Conservation (phyloP, 1,140 invertebrate species). For the Drosophila nigromelanica region DNA sequence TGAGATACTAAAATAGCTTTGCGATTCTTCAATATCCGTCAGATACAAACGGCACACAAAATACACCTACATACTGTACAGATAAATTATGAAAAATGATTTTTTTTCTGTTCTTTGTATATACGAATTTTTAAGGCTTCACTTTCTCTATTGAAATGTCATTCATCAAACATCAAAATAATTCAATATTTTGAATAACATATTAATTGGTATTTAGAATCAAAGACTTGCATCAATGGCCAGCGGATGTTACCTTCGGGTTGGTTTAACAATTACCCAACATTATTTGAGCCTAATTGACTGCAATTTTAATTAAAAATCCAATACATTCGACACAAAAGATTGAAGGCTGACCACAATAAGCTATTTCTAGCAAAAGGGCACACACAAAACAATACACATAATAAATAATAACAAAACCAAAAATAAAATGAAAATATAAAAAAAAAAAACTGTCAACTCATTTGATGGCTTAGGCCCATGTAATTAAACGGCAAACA, state of each 20-base stretch:
- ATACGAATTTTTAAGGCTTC: too few species aligned
- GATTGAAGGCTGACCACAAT: slow-evolving; percentile 50
- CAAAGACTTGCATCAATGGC: background rate
- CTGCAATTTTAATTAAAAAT: slow-evolving; percentile 41
- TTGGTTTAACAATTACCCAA: slow-evolving; percentile 28
- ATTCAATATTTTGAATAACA: background rate
- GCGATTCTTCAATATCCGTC: too few species aligned
- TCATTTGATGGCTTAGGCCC: slow-evolving; percentile 62
- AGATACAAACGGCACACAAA: too few species aligned
- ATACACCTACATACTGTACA: too few species aligned
- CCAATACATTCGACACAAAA: slow-evolving; percentile 33
- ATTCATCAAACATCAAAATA: too few species aligned
- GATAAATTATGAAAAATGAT: too few species aligned
- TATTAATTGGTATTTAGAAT: slow-evolving; percentile 1
- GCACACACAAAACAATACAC: background rate
- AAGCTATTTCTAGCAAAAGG: slow-evolving; percentile 37
- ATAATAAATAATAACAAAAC: background rate
- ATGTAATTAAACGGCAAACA: slow-evolving; percentile 61
- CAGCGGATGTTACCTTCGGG: slow-evolving; percentile 30
- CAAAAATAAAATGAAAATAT: background rate
- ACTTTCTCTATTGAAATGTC: too few species aligned
- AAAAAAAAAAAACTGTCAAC: slow-evolving; percentile 53
- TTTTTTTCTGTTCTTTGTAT: too few species aligned
- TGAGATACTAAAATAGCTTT: background rate
- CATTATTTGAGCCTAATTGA: slow-evolving; percentile 27